These are phyloP conservation scores for Bos taurus DNA, from an alignment of 2,113 vertebrate species.

Conservation along the genomic window DNA sequence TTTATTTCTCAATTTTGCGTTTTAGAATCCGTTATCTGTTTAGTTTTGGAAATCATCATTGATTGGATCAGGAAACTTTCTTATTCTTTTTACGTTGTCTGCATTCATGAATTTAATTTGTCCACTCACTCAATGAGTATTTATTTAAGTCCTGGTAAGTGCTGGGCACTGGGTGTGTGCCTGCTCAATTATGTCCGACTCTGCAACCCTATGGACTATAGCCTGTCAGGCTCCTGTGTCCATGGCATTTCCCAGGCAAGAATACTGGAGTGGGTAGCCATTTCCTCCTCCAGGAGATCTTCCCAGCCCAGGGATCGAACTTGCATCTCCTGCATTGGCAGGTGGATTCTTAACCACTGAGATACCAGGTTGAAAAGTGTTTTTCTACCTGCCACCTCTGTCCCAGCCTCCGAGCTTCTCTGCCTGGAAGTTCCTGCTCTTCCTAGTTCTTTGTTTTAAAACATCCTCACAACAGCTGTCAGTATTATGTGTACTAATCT, in stretches of 20 bases:
- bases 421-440: not conserved
- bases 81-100: not conserved
- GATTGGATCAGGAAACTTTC: not conserved
- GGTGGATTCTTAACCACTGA: not conserved
- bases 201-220: not conserved
- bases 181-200: not conserved
- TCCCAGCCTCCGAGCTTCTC: not conserved
- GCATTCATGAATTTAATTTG: not conserved
- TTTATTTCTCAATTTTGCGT: not conserved
- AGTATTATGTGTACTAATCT: accelerated
- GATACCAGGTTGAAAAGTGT: not conserved
- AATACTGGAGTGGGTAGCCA: not conserved
- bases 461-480: not conserved
- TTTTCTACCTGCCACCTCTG: not conserved
- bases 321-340: not conserved
- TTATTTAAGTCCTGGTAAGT: not conserved
- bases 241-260: not conserved
- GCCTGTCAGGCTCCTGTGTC: not conserved
- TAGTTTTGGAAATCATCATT: not conserved
- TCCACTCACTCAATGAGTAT: not conserved
- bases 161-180: not conserved
- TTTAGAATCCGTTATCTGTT: not conserved
- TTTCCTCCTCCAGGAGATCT: not conserved
- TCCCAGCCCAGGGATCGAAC: not conserved
- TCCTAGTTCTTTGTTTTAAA: not conserved